These are phyloP conservation scores for Taeniopygia guttata DNA, from an alignment of 2,797 vertebrate species.

Conservation along the genomic window DNA sequence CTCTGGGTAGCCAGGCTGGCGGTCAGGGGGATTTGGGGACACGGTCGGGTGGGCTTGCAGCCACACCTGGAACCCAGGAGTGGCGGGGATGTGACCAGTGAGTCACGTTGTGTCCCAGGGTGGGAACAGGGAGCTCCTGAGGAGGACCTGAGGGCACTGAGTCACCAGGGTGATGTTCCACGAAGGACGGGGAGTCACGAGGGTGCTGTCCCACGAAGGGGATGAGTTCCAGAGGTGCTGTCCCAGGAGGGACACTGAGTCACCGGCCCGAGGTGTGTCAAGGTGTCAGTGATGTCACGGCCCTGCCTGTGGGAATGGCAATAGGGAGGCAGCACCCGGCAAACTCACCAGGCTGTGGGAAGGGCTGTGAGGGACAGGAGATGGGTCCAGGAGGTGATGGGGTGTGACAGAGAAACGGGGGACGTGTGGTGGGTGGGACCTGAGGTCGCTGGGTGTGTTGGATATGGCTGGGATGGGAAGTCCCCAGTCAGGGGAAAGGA, in stretches of 20 bases:
- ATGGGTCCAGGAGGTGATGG: fast-evolving
- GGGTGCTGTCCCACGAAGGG: neutral
- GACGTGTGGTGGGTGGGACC: neutral
- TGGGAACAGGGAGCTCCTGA: neutral
- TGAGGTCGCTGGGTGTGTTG: neutral
- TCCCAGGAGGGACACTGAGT: neutral
- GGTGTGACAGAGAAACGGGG: neutral
- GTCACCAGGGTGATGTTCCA: neutral
- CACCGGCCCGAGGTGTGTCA: neutral
- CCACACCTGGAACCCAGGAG: neutral
- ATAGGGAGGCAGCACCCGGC: fast-evolving
- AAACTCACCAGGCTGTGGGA: neutral
- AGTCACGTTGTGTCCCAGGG: neutral
- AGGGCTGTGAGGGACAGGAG: neutral
- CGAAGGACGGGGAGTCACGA: neutral
- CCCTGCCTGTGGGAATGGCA: neutral
- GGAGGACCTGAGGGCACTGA: neutral
- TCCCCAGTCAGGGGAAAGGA: neutral
- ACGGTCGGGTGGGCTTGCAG: neutral
- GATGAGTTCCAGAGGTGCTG: neutral
- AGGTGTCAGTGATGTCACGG: neutral
- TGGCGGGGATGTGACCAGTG: neutral
- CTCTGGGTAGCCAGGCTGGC: neutral
- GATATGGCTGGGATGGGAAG: neutral
- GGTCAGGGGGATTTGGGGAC: neutral